These are phyloP conservation scores for Drosophila paracracens DNA, from an alignment of 2,888 invertebrate genomes.

Conservation along the genomic window DNA sequence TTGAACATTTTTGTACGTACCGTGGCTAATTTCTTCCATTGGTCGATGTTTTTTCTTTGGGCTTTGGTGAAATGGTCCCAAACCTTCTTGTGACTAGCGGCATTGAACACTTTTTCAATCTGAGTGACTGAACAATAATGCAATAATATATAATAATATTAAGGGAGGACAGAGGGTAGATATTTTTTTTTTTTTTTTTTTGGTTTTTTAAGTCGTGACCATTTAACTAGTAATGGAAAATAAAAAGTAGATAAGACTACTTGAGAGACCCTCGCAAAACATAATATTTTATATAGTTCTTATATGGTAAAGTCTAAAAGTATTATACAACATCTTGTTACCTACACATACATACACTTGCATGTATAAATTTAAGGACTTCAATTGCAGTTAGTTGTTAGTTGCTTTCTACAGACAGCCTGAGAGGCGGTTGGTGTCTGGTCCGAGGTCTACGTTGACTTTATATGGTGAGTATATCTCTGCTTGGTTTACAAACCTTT, in stretches of 20 bases:
- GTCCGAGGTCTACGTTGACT: constrained; percentile 50
- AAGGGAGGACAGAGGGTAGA: constrained; percentile 79
- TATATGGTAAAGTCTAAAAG: constrained; percentile 63
- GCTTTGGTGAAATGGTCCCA: constrained; percentile 99
- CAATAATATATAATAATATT: constrained; percentile 85
- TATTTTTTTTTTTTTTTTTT: constrained; percentile 55
- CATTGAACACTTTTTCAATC: constrained; percentile 98
- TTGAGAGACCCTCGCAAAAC: constrained; percentile 67
- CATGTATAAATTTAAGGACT: constrained; percentile 35
- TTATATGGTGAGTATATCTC: constrained; percentile 36
- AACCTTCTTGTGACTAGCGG: constrained; percentile 98
- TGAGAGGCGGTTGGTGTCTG: constrained; percentile 53
- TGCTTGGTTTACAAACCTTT: constrained; percentile 73
- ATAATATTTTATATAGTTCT: constrained; percentile 41
- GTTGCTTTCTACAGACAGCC: constrained; percentile 49
- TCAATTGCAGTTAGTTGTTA: constrained; percentile 55
- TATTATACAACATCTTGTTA: constrained; percentile 63
- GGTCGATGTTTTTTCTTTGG: constrained; percentile 99
- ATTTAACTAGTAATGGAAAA: constrained; percentile 64
- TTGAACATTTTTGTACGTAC: constrained; percentile 87
- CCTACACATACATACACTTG: constrained; percentile 41
- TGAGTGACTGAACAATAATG: constrained; percentile 94
- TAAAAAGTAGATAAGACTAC: constrained; percentile 65
- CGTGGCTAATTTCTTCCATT: constrained; percentile 98
- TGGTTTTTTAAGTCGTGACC: constrained; percentile 45